Conservation (phyloP, 2,888 invertebrate species). For the Xanthia icteritia region DNA sequence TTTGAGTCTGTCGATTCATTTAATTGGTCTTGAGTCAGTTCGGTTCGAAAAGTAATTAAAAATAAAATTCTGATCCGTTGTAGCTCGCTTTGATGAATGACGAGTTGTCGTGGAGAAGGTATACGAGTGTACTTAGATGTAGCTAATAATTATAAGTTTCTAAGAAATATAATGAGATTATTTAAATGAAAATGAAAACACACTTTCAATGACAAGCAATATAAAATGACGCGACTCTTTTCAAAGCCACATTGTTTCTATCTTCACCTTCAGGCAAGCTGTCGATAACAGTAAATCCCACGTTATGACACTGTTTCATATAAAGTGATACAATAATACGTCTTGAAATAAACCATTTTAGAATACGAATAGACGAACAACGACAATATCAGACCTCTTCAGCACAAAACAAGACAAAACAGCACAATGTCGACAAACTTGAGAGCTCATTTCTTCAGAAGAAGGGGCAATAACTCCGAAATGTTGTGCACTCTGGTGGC, state of each 20-base stretch:
- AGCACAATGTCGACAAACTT: slow-evolving; percentile 51
- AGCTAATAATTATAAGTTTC: slow-evolving; percentile 17
- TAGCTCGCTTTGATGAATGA: slow-evolving; percentile 57
- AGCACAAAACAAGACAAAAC: slow-evolving; percentile 43
- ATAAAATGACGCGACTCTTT: not conserved
- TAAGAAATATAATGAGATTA: slow-evolving; percentile 7
- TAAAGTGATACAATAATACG: not conserved
- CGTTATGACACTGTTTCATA: not conserved
- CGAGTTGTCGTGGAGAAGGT: slow-evolving; percentile 18
- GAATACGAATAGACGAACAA: slow-evolving; percentile 31
- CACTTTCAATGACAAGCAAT: not conserved
- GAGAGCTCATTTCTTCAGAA: slow-evolving; percentile 53
- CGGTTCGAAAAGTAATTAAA: slow-evolving; percentile 70
- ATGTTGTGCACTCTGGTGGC: slow-evolving; percentile 61
- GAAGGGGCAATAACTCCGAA: slow-evolving; percentile 62
- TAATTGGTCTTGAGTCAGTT: slow-evolving; percentile 64
- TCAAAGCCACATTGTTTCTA: not conserved
- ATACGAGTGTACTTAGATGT: not conserved
- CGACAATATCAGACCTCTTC: slow-evolving; percentile 30
- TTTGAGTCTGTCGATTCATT: slow-evolving; percentile 68
- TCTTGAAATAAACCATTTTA: slow-evolving; percentile 17
- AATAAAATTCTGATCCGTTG: slow-evolving; percentile 64
- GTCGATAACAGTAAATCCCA: not conserved
- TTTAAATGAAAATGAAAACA: not conserved
- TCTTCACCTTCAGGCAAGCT: not conserved